Conservation (phyloP, 2,888 invertebrate genomes). For the Rosalia funebris region DNA sequence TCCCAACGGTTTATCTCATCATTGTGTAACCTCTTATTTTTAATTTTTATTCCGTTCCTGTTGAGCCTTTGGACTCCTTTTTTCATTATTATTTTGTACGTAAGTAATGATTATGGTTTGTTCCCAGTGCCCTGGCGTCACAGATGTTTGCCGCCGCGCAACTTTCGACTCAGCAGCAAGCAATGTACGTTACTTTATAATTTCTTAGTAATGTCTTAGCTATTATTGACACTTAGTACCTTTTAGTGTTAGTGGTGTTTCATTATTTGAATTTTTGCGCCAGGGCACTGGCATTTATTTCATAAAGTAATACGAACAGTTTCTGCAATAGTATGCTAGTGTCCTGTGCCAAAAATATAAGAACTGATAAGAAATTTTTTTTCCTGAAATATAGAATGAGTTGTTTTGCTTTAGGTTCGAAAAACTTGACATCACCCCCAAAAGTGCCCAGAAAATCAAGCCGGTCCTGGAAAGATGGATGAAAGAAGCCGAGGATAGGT, state of each 20-base stretch:
- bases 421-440: slow-evolving; percentile 98
- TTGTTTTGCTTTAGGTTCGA: slow-evolving; percentile 81
- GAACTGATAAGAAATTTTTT: not conserved
- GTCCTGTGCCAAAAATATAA: slow-evolving; percentile 62
- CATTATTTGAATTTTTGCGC: slow-evolving; percentile 61
- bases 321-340: slow-evolving; percentile 60
- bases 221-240: slow-evolving; percentile 30
- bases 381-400: not conserved
- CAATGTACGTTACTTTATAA: slow-evolving; percentile 80
- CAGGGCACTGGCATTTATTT: slow-evolving; percentile 88
- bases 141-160: slow-evolving; percentile 94
- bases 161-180: slow-evolving; percentile 92
- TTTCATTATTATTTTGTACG: slow-evolving; percentile 40
- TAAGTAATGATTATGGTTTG: slow-evolving; percentile 65
- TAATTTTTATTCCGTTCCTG: not conserved
- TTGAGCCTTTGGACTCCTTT: slow-evolving; percentile 25
- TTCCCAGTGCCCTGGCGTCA: slow-evolving; percentile 95
- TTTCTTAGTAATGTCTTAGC: slow-evolving; percentile 30
- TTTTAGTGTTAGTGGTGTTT: slow-evolving; percentile 28
- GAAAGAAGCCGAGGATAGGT: slow-evolving; percentile 98
- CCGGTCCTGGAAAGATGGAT: slow-evolving; percentile 99
- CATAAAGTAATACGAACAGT: slow-evolving; percentile 24
- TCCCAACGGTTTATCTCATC: too few relatives aligned
- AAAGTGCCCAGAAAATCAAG: slow-evolving; percentile 99
- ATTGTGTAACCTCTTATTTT: too few relatives aligned